Evolutionary conservation across 2,888 invertebrate genomes (phyloP), one percentile per base, ranked within the genome.

Genomic region (Suillia variegata): DNA sequence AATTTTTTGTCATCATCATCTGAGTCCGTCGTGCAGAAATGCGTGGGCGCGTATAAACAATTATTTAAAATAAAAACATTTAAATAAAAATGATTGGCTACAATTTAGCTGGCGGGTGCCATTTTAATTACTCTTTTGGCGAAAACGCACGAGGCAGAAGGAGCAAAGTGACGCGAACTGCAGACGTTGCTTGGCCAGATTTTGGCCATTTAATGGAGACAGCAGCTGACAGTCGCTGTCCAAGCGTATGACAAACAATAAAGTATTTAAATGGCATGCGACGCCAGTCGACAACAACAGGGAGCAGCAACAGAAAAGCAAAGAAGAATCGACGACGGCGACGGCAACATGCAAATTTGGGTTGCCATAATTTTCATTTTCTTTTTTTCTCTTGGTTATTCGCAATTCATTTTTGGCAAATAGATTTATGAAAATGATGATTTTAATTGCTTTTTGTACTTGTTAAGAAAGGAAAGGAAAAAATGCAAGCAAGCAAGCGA

Each of bases 401-500:
- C 20, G 12, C 15, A 18, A 21, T 52, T 56, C 17, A 42, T 54
- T 59, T 51, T 54, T 49, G 26, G 21, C 47, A 58, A 56, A 58
- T 62, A 62, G 59, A 65, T 63, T 62, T 63, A 62, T 60, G 53
- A 52, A 58, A 62, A 60, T 62, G 33, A 24, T 48, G n/a, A n/a
- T 38, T 45, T 56, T 56, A 56, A 56, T 55, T 55, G 33, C 48
- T 53, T 53, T 50, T 53, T 20, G 34, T 21, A 12, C 5, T 53
- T 6, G 15, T 50, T 2, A n/a, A 17, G 31, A 50, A 50, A 31
- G 31, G 26, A 4, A n/a, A n/a, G n/a, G n/a, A n/a, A n/a, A n/a
- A n/a, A n/a, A n/a, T n/a, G n/a, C n/a, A n/a, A n/a, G n/a, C n/a
- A n/a, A 48, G 24, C 48, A 24, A 24, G 24, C 13, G 51, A 13